Evolutionary conservation across 2,797 vertebrate species (phyloP), one percentile per base, ranked within the genome.

Genomic region (Thunnus albacares): DNA sequence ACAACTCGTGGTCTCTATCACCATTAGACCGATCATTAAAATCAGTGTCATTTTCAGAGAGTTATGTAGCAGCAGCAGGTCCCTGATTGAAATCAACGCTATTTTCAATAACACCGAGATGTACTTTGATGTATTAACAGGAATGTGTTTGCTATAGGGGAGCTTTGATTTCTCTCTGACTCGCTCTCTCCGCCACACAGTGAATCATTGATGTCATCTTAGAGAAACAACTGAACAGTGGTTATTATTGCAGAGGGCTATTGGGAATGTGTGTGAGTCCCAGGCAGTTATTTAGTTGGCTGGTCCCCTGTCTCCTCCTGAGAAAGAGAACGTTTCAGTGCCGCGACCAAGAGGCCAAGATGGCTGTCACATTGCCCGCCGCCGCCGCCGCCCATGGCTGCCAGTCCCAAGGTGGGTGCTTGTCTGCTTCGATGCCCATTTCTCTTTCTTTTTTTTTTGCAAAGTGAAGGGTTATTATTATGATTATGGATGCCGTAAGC

Each of bases 211-310:
- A 80, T 80, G 58, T 28, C 6, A 2, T 84, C 59, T 66, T 47
- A 51, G 65, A 88, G 75, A 80, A 73, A 81, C 60, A 80, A 87
- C 84, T 68, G 76, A 76, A 77, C 47, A 59, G 61, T 71, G 79
- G 80, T 79, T 82, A 80, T 90, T 89, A 90, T 92, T 92, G 89
- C 89, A 88, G 78, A 82, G 72, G 85, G 73, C 63, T 71, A 43
- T 35, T 52, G 81, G 75, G 65, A 83, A 80, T 75, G 58, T 73
- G 51, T 67, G 58, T 11, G 60, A 77, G 66, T 85, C 68, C 78
- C 70, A 70, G 77, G 38, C 69, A 82, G 73, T 76, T 35, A 71
- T 55, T 80, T 51, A 71, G 75, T 59, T 77, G 75, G 69, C 62
- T 47, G 35, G 53, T 64, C 71, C 38, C 61, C 70, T 28, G 56